Evolutionary conservation across 2,888 invertebrate species (phyloP).

Genomic region (Branchipolynoe longqiensis): DNA sequence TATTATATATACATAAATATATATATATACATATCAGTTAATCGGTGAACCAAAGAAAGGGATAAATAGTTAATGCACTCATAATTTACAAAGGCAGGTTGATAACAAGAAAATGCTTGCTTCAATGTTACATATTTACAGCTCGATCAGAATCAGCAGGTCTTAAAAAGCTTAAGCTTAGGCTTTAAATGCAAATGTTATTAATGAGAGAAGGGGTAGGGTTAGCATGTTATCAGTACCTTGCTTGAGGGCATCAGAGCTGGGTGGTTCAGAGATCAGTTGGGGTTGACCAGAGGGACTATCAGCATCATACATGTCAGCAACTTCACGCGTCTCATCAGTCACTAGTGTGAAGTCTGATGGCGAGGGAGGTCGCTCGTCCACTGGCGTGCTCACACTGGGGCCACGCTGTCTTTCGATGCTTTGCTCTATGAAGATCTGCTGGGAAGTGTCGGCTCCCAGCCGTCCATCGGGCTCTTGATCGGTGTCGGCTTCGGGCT

Average conservation of each 20-base stretch:
- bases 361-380: slow-evolving; percentile 79
- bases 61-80: slow-evolving; percentile 15
- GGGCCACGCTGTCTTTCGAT: slow-evolving; percentile 68
- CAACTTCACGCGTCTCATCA: slow-evolving; percentile 50
- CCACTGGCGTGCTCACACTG: slow-evolving; percentile 57
- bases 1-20: too few species aligned
- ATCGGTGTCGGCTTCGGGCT: slow-evolving; percentile 70
- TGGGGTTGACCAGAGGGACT: slow-evolving; percentile 23
- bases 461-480: slow-evolving; percentile 73
- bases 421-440: slow-evolving; percentile 77
- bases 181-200: not conserved
- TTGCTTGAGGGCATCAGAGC: slow-evolving; percentile 44
- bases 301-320: slow-evolving; percentile 47
- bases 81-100: not conserved
- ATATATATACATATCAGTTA: not conserved
- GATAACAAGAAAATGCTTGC: not conserved
- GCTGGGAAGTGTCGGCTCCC: slow-evolving; percentile 76
- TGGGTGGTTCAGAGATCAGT: not conserved
- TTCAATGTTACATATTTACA: too few species aligned
- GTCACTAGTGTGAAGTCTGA: slow-evolving; percentile 78
- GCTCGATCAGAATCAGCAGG: too few species aligned
- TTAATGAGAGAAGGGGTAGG: not conserved
- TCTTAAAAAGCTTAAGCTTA: too few species aligned
- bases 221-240: slow-evolving; percentile 45
- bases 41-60: not conserved